Evolutionary conservation across 2,797 vertebrate genomes (phyloP).

Genomic region (Xiphorhynchus erythropygius): DNA sequence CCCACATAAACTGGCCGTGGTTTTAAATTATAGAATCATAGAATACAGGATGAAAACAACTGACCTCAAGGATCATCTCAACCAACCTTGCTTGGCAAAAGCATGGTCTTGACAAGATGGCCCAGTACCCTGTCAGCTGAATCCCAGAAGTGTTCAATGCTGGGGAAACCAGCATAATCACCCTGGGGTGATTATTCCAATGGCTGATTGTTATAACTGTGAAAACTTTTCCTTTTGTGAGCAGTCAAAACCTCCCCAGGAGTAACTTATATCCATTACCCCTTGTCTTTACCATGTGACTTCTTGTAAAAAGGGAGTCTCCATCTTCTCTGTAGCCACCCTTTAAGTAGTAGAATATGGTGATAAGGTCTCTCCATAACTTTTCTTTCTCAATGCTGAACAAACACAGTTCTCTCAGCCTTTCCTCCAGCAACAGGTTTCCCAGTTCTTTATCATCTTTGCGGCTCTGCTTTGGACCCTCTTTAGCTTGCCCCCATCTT

Average conservation of each 20-base stretch:
- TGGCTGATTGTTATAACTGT: not conserved
- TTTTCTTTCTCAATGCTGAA: not conserved
- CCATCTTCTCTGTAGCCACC: not conserved
- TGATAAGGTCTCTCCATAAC: not conserved
- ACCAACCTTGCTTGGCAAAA: not conserved
- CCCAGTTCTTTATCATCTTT: not conserved
- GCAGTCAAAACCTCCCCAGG: not conserved
- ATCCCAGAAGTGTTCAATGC: too few relatives aligned
- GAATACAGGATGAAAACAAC: not conserved
- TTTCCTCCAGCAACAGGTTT: not conserved
- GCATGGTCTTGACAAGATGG: not conserved
- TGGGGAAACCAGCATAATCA: not conserved
- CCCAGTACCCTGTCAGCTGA: not conserved
- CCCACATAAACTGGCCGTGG: rapidly evolving
- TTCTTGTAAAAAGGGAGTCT: not conserved
- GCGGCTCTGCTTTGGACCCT: not conserved
- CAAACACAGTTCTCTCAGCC: not conserved
- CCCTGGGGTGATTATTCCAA: not conserved
- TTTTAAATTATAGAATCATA: not conserved
- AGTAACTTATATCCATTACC: not conserved
- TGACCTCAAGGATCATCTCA: not conserved
- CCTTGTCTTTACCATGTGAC: not conserved
- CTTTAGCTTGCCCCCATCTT: not conserved
- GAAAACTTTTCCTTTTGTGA: not conserved
- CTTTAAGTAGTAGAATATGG: not conserved